Evolutionary conservation across 2,113 vertebrate genomes (phyloP).

Genomic region (Mesitornis unicolor): DNA sequence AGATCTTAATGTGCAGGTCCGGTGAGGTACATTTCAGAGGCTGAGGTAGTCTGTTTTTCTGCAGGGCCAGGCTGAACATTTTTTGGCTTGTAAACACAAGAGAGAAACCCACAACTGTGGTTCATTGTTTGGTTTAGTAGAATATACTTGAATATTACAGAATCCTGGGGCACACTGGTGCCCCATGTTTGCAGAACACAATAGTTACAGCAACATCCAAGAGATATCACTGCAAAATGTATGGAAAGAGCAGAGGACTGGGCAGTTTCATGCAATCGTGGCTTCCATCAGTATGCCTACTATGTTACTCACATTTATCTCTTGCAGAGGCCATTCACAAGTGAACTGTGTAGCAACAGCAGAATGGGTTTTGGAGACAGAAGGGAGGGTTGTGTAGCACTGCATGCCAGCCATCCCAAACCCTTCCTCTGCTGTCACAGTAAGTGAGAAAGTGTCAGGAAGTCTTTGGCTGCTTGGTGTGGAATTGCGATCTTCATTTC

Average conservation of each 20-base stretch:
- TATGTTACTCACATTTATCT: accelerated
- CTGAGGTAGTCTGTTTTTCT: accelerated
- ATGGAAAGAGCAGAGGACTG: too few relatives aligned
- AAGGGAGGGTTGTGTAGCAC: background rate
- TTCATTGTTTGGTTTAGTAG: background rate
- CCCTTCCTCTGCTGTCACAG: background rate
- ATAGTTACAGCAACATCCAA: background rate
- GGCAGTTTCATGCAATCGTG: background rate
- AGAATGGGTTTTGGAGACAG: background rate
- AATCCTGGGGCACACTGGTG: background rate
- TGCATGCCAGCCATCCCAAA: background rate
- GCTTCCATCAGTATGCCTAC: background rate
- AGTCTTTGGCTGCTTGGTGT: background rate
- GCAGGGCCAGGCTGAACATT: background rate
- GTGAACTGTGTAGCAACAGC: background rate
- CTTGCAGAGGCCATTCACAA: background rate
- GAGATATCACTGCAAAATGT: background rate
- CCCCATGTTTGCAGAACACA: background rate
- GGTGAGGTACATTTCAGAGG: background rate
- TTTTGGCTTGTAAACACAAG: background rate
- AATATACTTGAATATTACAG: background rate
- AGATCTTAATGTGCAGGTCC: background rate
- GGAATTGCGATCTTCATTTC: background rate
- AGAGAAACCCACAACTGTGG: background rate
- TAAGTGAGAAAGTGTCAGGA: background rate